phyloP scores from a whole-genome alignment of 2,888 invertebrate genomes.

The Dryadula phaetusa region DNA sequence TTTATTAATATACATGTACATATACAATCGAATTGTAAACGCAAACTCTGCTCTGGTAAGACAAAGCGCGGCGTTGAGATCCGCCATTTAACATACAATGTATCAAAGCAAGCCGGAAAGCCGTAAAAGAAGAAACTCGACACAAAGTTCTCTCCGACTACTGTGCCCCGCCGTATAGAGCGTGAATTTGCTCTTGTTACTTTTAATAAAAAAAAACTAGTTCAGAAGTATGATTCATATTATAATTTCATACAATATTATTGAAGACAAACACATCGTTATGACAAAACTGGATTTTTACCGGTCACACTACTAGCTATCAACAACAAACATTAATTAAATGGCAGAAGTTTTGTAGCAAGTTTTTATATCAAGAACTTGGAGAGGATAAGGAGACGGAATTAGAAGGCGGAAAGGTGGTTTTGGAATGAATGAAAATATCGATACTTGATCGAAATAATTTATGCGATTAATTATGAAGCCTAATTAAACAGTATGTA shows the following conservation, averaged over 20 bases:
- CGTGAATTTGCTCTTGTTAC: no score
- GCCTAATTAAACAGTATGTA: background rate
- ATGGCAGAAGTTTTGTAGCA: constrained; percentile 38
- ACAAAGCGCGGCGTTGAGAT: no score
- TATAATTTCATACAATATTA: background rate
- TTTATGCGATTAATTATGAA: background rate
- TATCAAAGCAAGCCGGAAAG: no score
- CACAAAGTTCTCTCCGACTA: no score
- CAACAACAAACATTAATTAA: constrained; percentile 46
- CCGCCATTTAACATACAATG: no score
- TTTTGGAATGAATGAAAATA: background rate
- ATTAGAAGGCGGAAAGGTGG: background rate
- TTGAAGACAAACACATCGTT: background rate
- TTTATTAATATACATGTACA: no score
- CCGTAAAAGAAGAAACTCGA: no score
- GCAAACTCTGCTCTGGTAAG: no score
- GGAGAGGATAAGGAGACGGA: no score
- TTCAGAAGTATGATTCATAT: constrained; percentile 7
- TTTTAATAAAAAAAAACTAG: background rate
- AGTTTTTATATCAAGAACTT: constrained; percentile 28
- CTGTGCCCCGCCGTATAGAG: no score
- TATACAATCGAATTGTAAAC: no score
- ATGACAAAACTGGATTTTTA: constrained; percentile 34
- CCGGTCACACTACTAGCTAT: constrained; percentile 32
- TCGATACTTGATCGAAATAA: background rate